Evolutionary conservation across 1,140 invertebrate species (phyloP), one percentile per base, ranked within the genome.

Genomic region (Drosophila pachea): DNA sequence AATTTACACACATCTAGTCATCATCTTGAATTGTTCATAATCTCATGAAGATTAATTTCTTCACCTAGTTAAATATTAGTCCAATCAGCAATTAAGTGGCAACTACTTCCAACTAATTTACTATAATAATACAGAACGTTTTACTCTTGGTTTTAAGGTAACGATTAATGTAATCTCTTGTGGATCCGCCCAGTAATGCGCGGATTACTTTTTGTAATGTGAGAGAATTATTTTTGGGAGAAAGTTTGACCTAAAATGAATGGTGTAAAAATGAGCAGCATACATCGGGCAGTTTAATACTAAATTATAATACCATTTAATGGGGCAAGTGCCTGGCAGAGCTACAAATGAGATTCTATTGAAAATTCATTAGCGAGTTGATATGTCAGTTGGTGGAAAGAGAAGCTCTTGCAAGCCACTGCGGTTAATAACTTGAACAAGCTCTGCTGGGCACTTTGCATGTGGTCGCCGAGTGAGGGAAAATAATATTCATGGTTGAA

Each of bases 91-190:
- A 22, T 22, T 22, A 22, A 1, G 22, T 3, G 22, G 22, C 22
- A 22, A 22, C 22, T 22, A 3, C 22, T 22, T 22, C 22, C 22
- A 22, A 2, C 22, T 22, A 22, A 22, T 22, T 22, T 22, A 22
- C 22, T 38, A 11, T 38, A 45, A 45, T 61, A 78, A 47, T 33
- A 65, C 58, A 49, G 47, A 8, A 12, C 53, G 2, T 33, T 45
- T 4, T 16, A 1, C 12, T 36, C 3, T 4, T n/a, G 8, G 16
- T 16, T 73, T 48, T 65, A 65, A 65, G 79, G 59, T 82, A 82
- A 82, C 78, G 78, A 78, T 82, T 84, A 82, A 72, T 82, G 75
- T 82, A 81, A 83, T 81, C 78, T 81, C 60, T 83, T 81, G 70
- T 83, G 55, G 65, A 58, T 47, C 61, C 72, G 32, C 54, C 31